A percentile compares a stretch with the other conserved stretches of the same genome.
These are phyloP conservation scores for Chironomus riparius DNA, from an alignment of 2,888 invertebrate species.

Conservation along the genomic window DNA sequence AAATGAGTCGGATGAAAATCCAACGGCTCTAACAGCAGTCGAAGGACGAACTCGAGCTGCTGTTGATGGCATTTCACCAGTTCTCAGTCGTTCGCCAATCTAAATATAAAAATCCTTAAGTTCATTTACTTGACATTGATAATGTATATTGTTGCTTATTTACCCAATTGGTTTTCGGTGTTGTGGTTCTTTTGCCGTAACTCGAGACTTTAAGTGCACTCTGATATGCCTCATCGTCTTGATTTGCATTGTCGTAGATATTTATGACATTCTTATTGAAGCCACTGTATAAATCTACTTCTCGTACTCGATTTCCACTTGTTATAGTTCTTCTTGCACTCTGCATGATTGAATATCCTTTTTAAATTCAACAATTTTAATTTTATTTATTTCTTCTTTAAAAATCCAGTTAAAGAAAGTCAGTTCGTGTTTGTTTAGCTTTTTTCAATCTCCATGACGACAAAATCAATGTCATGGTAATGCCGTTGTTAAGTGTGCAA, in stretches of 20 bases:
- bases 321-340: conserved; percentile 13
- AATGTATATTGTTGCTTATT: neutral
- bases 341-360: neutral
- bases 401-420: neutral
- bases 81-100: conserved; percentile 14
- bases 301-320: conserved; percentile 20
- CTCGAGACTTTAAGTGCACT: conserved; percentile 28
- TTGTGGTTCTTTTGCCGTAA: conserved; percentile 27
- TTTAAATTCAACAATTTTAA: too few relatives aligned
- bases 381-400: neutral
- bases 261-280: conserved; percentile 20
- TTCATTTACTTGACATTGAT: neutral
- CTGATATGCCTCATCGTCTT: conserved; percentile 26
- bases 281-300: conserved; percentile 27
- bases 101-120: neutral
- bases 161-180: conserved; percentile 26
- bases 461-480: neutral
- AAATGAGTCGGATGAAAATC: conserved; percentile 73
- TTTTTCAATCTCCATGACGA: neutral
- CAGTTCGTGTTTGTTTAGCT: neutral
- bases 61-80: conserved; percentile 24
- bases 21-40: conserved; percentile 94
- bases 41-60: conserved; percentile 63
- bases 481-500: neutral
- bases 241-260: neutral